phyloP scores from a whole-genome alignment of 1,140 invertebrate genomes.

The Drosophila kikkawai region DNA sequence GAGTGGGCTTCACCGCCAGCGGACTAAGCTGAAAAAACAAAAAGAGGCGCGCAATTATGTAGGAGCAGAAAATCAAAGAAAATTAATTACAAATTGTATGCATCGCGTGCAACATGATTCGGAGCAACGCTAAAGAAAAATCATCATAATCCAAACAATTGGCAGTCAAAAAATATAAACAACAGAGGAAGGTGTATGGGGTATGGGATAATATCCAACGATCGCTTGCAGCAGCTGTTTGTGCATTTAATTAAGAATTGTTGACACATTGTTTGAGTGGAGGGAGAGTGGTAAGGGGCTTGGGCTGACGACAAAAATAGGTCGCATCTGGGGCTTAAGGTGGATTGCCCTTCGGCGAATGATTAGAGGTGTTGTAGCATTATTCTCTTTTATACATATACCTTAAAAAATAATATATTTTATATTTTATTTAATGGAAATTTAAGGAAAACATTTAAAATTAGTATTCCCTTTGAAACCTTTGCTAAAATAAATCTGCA shows the following conservation, averaged over 20 bases:
- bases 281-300: not conserved
- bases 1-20: constrained; percentile 59
- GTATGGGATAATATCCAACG: not conserved
- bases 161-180: constrained; percentile 57
- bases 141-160: constrained; percentile 60
- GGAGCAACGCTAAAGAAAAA: constrained; percentile 26
- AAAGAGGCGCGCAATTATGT: constrained; percentile 19
- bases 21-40: constrained; percentile 57
- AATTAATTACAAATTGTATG: constrained; percentile 50
- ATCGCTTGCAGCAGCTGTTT: constrained; percentile 35
- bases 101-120: constrained; percentile 62
- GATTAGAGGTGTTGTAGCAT: not conserved
- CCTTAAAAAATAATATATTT: not conserved
- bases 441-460: not conserved
- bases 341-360: not conserved
- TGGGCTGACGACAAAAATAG: constrained; percentile 48
- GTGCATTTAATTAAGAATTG: constrained; percentile 21
- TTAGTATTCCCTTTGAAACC: not conserved
- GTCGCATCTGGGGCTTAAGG: constrained; percentile 28
- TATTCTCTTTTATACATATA: too few relatives aligned
- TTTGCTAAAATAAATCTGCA: not conserved
- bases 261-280: not conserved
- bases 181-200: constrained; percentile 23
- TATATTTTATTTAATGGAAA: not conserved
- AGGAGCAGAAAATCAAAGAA: constrained; percentile 33